These are phyloP conservation scores for Sweltsa coloradensis DNA, from an alignment of 1,140 invertebrate genomes.

Conservation along the genomic window DNA sequence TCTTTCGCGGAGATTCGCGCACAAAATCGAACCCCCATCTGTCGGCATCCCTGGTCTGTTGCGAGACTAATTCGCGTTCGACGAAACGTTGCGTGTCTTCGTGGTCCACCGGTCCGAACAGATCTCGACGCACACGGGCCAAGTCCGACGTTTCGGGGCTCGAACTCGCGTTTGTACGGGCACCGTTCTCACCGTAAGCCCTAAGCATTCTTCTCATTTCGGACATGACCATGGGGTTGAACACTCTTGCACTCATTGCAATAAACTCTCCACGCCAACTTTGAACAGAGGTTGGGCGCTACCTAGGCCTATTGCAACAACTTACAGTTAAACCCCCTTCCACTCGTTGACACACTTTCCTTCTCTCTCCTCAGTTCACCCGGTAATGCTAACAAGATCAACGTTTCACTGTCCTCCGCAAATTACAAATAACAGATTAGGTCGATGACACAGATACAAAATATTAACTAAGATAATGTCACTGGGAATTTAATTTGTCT, in stretches of 20 bases:
- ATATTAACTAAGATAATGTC: too few relatives aligned
- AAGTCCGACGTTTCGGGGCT: not conserved
- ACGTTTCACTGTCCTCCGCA: too few relatives aligned
- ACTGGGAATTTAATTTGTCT: too few relatives aligned
- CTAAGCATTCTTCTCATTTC: constrained; percentile 30
- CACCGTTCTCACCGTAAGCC: constrained; percentile 14
- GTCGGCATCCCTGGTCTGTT: constrained; percentile 29
- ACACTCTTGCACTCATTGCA: constrained; percentile 37
- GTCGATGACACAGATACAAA: too few relatives aligned
- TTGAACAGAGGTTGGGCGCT: too few relatives aligned
- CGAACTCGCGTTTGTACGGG: constrained; percentile 22
- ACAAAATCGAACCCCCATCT: constrained; percentile 38
- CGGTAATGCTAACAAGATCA: too few relatives aligned
- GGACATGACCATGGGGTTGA: constrained; percentile 35
- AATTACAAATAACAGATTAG: too few relatives aligned
- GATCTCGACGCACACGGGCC: constrained; percentile 31
- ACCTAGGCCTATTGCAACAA: too few relatives aligned
- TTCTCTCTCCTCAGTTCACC: too few relatives aligned
- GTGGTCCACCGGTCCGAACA: constrained; percentile 41
- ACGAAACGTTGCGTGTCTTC: constrained; percentile 32
- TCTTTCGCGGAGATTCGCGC: constrained; percentile 25
- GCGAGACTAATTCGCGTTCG: constrained; percentile 30
- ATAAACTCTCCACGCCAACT: too few relatives aligned
- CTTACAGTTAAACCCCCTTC: too few relatives aligned
- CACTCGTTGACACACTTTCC: too few relatives aligned